Evolutionary conservation across 1,140 invertebrate genomes (phyloP).

Genomic region (Lamellibrachia luymesi): DNA sequence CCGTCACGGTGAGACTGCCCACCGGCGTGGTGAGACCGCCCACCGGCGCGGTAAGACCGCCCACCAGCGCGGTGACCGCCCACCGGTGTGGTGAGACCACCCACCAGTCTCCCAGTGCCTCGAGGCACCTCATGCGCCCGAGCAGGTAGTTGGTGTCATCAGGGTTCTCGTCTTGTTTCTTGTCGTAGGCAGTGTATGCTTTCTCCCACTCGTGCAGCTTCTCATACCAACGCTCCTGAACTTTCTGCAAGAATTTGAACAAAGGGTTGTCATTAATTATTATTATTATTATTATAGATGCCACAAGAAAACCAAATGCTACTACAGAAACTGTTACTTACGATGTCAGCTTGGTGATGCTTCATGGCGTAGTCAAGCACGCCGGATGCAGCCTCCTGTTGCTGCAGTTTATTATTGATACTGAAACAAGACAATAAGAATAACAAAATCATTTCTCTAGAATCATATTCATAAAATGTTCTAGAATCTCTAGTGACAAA

Average conservation of each 20-base stretch:
- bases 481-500: too few relatives aligned
- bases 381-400: conserved; percentile 94
- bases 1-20: too few relatives aligned
- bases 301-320: too few relatives aligned
- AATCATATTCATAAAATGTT: conserved; percentile 1
- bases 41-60: conserved; percentile 1
- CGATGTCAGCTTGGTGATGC: conserved; percentile 65
- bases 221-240: conserved; percentile 97
- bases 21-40: too few relatives aligned
- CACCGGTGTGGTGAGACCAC: conserved; percentile 13
- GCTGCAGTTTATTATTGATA: conserved; percentile 98
- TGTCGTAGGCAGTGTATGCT: conserved; percentile 81
- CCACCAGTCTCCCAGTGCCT: conserved; percentile 95
- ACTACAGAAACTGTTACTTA: conserved; percentile 32
- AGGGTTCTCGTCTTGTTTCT: conserved; percentile 55
- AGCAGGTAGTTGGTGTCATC: conserved; percentile 79
- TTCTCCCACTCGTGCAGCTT: conserved; percentile 98
- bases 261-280: too few relatives aligned
- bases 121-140: conserved; percentile 94
- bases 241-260: conserved; percentile 52
- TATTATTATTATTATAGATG: too few relatives aligned
- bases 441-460: neutral
- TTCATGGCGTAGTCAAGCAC: conserved; percentile 87
- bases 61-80: conserved; percentile 68
- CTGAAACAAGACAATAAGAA: conserved; percentile 51